phyloP scores from a whole-genome alignment of 2,797 vertebrate species.

The Betta splendens region DNA sequence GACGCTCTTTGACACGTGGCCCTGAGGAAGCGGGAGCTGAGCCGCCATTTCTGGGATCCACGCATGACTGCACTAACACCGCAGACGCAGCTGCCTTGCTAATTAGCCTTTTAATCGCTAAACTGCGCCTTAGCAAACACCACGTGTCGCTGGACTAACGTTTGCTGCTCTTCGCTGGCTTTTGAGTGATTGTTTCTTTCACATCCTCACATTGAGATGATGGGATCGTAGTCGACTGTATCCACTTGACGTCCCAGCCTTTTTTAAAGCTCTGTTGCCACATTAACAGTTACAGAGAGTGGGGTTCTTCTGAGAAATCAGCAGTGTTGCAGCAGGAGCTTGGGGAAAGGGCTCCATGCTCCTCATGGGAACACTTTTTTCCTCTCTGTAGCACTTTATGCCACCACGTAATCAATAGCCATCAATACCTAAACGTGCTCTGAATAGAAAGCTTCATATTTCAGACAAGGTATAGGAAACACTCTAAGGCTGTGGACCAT shows the following conservation, averaged over 20 bases:
- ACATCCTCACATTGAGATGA: neutral
- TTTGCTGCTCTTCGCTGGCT: no score
- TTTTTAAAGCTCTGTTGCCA: slow-evolving; percentile 9
- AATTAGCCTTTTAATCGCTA: no score
- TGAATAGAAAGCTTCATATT: slow-evolving; percentile 28
- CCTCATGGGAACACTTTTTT: neutral
- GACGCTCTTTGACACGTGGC: no score
- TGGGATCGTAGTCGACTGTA: neutral
- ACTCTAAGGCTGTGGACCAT: neutral
- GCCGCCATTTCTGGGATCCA: no score
- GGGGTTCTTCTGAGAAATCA: neutral
- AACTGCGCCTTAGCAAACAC: no score
- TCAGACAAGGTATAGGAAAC: neutral
- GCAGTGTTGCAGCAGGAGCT: neutral
- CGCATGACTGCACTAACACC: no score
- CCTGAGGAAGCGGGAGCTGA: no score
- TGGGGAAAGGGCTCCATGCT: neutral
- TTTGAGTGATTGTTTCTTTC: no score
- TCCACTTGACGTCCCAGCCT: slow-evolving; percentile 29
- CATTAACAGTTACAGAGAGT: slow-evolving; percentile 20
- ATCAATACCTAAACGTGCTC: slow-evolving; percentile 1
- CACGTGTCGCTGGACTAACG: no score
- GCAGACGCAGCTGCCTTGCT: no score
- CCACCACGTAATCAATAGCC: slow-evolving; percentile 6
- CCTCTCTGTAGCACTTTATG: neutral